Percentiles rank a stretch among this genome's conserved stretches.
Evolutionary conservation across 2,888 invertebrate genomes (phyloP).

Genomic region (Papilio protenor): DNA sequence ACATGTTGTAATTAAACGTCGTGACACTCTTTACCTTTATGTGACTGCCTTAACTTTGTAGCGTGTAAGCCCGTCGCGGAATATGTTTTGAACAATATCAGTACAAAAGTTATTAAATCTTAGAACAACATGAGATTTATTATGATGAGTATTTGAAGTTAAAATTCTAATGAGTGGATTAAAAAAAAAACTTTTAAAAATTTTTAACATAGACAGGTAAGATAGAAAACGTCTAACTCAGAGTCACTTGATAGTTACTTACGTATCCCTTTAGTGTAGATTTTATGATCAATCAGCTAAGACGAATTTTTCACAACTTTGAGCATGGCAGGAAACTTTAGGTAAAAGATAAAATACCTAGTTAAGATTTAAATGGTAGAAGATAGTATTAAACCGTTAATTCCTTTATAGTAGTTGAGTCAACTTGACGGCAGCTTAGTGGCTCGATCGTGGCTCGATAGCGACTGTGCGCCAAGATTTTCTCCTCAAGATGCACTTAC

Average conservation of each 20-base stretch:
- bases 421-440: conserved; percentile 26
- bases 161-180: no score
- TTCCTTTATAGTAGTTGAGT: conserved; percentile 20
- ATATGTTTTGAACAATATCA: background rate
- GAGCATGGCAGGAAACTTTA: no score
- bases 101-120: background rate
- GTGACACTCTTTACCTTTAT: conserved; percentile 9
- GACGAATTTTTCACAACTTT: no score
- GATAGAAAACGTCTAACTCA: no score
- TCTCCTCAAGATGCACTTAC: conserved; percentile 30
- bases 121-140: background rate
- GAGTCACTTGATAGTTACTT: no score
- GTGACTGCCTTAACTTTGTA: conserved; percentile 9
- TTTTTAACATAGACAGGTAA: no score
- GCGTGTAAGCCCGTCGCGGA: background rate
- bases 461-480: conserved; percentile 35
- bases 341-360: no score
- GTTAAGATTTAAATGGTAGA: background rate
- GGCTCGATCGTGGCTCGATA: conserved; percentile 38
- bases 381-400: conserved; percentile 13
- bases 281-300: no score
- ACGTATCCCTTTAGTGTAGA: no score
- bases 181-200: no score
- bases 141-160: no score
- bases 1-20: conserved; percentile 50